Evolutionary conservation across 2,797 vertebrate species (phyloP).

Genomic region (Eulemur mongoz): DNA sequence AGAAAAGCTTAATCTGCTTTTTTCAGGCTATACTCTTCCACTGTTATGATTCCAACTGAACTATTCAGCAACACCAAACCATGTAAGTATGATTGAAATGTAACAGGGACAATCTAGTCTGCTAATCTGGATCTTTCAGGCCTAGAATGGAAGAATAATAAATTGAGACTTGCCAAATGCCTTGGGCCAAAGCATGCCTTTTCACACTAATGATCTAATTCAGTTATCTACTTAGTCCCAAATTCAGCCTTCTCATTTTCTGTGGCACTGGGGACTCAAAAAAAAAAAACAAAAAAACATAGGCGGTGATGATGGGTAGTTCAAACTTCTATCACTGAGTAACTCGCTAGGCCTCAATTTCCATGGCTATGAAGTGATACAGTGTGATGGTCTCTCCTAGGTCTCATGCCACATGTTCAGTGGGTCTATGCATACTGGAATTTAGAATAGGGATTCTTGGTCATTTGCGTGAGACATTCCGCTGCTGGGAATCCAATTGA

Average conservation of each 20-base stretch:
- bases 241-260: constrained; percentile 39
- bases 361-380: background rate
- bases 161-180: constrained; percentile 51
- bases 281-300: background rate
- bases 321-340: background rate
- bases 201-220: constrained; percentile 65
- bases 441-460: background rate
- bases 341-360: background rate
- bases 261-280: background rate
- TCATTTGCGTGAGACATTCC: background rate
- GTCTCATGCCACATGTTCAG: background rate
- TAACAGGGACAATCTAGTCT: constrained; percentile 34
- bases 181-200: constrained; percentile 52
- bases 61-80: background rate
- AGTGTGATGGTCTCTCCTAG: background rate
- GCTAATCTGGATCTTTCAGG: constrained; percentile 64
- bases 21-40: background rate
- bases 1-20: constrained; percentile 43
- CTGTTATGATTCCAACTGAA: background rate
- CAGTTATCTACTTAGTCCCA: constrained; percentile 53
- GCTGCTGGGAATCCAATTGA: background rate
- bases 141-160: constrained; percentile 51
- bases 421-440: background rate
- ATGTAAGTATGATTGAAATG: constrained; percentile 19
- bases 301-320: background rate